These are phyloP conservation scores for Apodemia zela DNA, from an alignment of 2,888 invertebrate genomes.

Conservation along the genomic window DNA sequence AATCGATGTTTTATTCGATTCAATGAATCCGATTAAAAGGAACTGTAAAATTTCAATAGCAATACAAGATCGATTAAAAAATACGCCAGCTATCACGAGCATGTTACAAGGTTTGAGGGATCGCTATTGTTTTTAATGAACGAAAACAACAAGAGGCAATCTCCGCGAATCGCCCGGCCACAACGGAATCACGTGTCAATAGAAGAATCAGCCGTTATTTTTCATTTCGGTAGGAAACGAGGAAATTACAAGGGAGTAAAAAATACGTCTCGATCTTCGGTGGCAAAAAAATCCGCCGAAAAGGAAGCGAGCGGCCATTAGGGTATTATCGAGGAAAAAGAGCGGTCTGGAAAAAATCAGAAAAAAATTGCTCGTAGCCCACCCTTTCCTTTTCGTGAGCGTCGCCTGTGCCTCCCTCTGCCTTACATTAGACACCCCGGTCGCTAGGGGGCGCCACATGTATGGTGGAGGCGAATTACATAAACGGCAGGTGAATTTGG, in stretches of 20 bases:
- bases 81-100: neutral
- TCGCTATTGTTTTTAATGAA: slow-evolving; percentile 30
- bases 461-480: slow-evolving; percentile 64
- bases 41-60: neutral
- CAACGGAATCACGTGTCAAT: slow-evolving; percentile 52
- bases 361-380: slow-evolving; percentile 75
- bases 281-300: slow-evolving; percentile 64
- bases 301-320: slow-evolving; percentile 79
- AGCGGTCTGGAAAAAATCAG: slow-evolving; percentile 67
- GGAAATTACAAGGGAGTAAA: slow-evolving; percentile 71
- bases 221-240: slow-evolving; percentile 67
- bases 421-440: slow-evolving; percentile 63
- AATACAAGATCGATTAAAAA: slow-evolving; percentile 1
- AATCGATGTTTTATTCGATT: neutral
- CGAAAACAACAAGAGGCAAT: slow-evolving; percentile 36
- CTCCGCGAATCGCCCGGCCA: slow-evolving; percentile 35
- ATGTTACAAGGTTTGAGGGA: neutral
- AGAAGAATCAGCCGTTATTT: slow-evolving; percentile 56
- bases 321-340: slow-evolving; percentile 76
- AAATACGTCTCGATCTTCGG: slow-evolving; percentile 74
- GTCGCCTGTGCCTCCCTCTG: slow-evolving; percentile 61
- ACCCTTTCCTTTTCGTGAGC: slow-evolving; percentile 77
- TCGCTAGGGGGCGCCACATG: slow-evolving; percentile 57
- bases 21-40: neutral
- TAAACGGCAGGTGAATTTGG: slow-evolving; percentile 77